Evolutionary conservation across 2,888 invertebrate genomes (phyloP), one percentile per base, ranked within the genome.

Genomic region (Drosophila lutescens): DNA sequence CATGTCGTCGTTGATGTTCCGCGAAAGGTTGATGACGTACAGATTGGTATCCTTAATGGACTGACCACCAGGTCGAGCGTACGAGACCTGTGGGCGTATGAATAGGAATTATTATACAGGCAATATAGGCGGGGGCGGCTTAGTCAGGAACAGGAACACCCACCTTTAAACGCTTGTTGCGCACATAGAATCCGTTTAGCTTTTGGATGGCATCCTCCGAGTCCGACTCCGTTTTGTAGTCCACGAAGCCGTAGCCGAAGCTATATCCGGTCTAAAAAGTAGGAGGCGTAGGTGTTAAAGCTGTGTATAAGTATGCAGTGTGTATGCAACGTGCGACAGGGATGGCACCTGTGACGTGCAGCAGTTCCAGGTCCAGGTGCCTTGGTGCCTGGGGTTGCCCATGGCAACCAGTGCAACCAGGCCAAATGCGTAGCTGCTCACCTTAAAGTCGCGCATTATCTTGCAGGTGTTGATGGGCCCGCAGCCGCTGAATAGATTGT

Each of bases 241-340:
- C 98, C 17, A 98, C 98, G 92, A 98, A 98, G 13, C 98, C 98
- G 92, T 98, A 98, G 40, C 98, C 98, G 92, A 96, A 98, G 92
- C 98, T 98, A 93, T 98, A 98, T 49, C 98, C 98, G 91, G 98
- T 98, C 94, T 97, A 8, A 30, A 30, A 30, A 8, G 30, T 0
- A 30, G 26, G 15, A 38, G 23, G 34, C 17, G n/a, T 9, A n/a
- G 13, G 36, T 12, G 32, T 26, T 26, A 26, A 26, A 23, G 34
- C 36, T 20, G 15, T n/a, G n/a, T n/a, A n/a, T n/a, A n/a, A n/a
- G n/a, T n/a, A n/a, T n/a, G n/a, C n/a, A n/a, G n/a, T n/a, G n/a
- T n/a, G n/a, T n/a, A 51, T 50, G 26, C 32, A 36, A 36, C n/a
- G 57, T 46, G 49, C 26, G 49, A 57, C 34, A 57, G 46, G 49